Conservation (phyloP, 2,888 invertebrate species). For the Busseola fusca region DNA sequence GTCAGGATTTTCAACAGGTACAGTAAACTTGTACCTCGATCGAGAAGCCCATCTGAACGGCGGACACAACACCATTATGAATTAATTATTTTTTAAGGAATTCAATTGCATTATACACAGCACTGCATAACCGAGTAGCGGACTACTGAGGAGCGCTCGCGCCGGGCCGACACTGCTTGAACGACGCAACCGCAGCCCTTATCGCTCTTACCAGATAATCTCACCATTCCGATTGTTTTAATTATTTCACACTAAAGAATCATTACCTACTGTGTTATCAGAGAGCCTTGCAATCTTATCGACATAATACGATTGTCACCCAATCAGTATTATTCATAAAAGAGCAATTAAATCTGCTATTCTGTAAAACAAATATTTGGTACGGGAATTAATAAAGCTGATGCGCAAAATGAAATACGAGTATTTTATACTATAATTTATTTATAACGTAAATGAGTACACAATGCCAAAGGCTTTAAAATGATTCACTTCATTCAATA, state of each 20-base stretch:
- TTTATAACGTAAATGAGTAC: slow-evolving; percentile 90
- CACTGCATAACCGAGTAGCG: slow-evolving; percentile 41
- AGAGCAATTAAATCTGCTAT: slow-evolving; percentile 45
- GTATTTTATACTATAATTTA: slow-evolving; percentile 87
- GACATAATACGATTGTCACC: slow-evolving; percentile 75
- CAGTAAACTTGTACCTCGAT: slow-evolving; percentile 79
- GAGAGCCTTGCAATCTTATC: slow-evolving; percentile 86
- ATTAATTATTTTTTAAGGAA: slow-evolving; percentile 19
- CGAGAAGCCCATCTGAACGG: slow-evolving; percentile 82
- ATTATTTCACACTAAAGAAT: slow-evolving; percentile 85
- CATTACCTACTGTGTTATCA: slow-evolving; percentile 83
- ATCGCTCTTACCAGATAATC: slow-evolving; percentile 84
- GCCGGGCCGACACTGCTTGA: slow-evolving; percentile 78
- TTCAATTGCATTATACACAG: slow-evolving; percentile 43
- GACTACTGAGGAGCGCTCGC: slow-evolving; percentile 80
- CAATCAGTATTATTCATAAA: slow-evolving; percentile 73
- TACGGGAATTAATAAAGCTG: slow-evolving; percentile 21
- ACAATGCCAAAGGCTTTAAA: slow-evolving; percentile 88
- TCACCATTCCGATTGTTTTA: slow-evolving; percentile 86
- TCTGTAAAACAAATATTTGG: slow-evolving; percentile 17
- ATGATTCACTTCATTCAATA: slow-evolving; percentile 88
- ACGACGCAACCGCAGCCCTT: slow-evolving; percentile 78
- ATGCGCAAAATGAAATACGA: slow-evolving; percentile 66
- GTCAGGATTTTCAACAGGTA: slow-evolving; percentile 58
- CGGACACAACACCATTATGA: slow-evolving; percentile 83